Evolutionary conservation across 2,888 invertebrate species (phyloP).

Genomic region (Drosophila algonquin): DNA sequence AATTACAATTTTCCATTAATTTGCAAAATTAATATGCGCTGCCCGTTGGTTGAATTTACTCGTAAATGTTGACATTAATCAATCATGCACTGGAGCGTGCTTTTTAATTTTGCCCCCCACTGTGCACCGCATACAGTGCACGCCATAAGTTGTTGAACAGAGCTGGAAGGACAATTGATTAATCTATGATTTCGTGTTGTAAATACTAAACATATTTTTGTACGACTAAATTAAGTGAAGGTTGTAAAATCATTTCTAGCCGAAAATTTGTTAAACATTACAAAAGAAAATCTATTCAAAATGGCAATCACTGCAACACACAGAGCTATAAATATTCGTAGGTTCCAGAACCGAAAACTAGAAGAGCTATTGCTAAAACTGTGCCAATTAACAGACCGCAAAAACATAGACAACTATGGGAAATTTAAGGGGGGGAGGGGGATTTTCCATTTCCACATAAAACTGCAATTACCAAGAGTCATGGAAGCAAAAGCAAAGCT

Average conservation of each 20-base stretch:
- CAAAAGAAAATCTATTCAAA: constrained; percentile 22
- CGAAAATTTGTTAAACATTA: constrained; percentile 38
- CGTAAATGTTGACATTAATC: constrained; percentile 43
- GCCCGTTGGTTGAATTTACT: constrained; percentile 50
- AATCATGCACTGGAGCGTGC: constrained; percentile 41
- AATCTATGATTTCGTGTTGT: constrained; percentile 47
- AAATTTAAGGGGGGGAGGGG: not conserved
- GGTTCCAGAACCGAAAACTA: constrained; percentile 20
- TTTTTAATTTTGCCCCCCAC: constrained; percentile 34
- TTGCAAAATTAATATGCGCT: constrained; percentile 71
- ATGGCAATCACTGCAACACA: constrained; percentile 65
- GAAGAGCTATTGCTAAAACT: constrained; percentile 50
- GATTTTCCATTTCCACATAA: constrained; percentile 12
- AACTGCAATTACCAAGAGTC: constrained; percentile 44
- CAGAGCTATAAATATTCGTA: constrained; percentile 54
- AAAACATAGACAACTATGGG: constrained; percentile 45
- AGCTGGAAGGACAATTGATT: constrained; percentile 40
- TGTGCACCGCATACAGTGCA: constrained; percentile 11
- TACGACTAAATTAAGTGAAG: constrained; percentile 67
- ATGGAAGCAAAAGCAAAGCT: constrained; percentile 35
- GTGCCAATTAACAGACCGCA: constrained; percentile 66
- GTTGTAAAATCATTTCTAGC: constrained; percentile 63
- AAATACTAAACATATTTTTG: constrained; percentile 58
- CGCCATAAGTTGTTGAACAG: constrained; percentile 1
- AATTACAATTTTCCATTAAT: constrained; percentile 74